These are phyloP conservation scores for Chelidonichthys spinosus DNA, from an alignment of 2,797 vertebrate species.

Conservation along the genomic window DNA sequence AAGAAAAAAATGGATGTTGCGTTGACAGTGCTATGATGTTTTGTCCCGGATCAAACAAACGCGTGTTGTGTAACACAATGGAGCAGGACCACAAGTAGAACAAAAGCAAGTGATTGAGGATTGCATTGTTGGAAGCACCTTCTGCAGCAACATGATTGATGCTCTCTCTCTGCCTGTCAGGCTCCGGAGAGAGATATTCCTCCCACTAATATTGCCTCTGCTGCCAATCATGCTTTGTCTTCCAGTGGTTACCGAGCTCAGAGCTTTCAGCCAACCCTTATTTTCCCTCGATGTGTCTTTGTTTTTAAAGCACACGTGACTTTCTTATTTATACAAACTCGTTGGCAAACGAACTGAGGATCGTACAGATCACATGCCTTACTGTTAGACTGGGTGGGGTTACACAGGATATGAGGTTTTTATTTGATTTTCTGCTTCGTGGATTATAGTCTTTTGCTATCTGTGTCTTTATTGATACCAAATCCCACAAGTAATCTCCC, in stretches of 20 bases:
- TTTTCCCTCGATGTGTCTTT: conserved; percentile 30
- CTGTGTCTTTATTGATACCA: conserved; percentile 76
- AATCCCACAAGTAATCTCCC: conserved; percentile 70
- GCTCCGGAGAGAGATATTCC: conserved; percentile 59
- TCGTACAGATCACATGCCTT: conserved; percentile 26
- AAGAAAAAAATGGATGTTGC: conserved; percentile 37
- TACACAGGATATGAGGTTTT: conserved; percentile 71
- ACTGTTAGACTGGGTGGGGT: conserved; percentile 43
- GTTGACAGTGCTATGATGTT: conserved; percentile 58
- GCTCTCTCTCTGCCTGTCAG: conserved; percentile 54
- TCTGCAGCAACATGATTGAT: conserved; percentile 66
- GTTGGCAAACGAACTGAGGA: conserved; percentile 13
- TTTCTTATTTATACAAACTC: conserved; percentile 45
- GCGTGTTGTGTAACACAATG: conserved; percentile 58
- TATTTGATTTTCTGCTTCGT: conserved; percentile 71
- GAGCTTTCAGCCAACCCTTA: conserved; percentile 15
- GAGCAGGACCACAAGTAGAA: conserved; percentile 49
- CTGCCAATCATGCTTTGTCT: conserved; percentile 71
- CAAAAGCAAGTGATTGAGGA: conserved; percentile 62
- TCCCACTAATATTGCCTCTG: conserved; percentile 59
- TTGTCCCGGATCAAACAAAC: conserved; percentile 69
- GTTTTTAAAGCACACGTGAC: conserved; percentile 35
- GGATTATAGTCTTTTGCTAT: conserved; percentile 62
- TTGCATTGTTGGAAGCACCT: conserved; percentile 56
- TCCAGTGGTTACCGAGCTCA: conserved; percentile 39